These are phyloP conservation scores for Eretmocerus hayati DNA, from an alignment of 2,888 invertebrate genomes.

Conservation along the genomic window DNA sequence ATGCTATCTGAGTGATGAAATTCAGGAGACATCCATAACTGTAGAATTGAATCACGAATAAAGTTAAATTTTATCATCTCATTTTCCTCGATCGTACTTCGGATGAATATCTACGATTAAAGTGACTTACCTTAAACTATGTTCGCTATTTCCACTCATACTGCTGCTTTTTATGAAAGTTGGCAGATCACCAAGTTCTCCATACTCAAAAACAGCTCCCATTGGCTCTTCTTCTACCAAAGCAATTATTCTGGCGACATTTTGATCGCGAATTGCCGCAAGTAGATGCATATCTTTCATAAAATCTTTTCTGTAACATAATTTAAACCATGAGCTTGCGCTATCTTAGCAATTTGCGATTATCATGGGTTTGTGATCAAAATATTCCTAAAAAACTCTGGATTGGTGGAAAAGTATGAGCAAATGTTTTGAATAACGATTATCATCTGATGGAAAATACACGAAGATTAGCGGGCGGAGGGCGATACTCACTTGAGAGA, in stretches of 20 bases:
- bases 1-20: constrained; percentile 82
- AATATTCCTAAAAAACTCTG: neutral
- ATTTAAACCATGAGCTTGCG: neutral
- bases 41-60: constrained; percentile 37
- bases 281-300: constrained; percentile 80
- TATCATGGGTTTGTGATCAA: neutral
- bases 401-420: neutral
- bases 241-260: constrained; percentile 76
- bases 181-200: constrained; percentile 78
- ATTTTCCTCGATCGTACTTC: no score
- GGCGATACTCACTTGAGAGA: constrained; percentile 54
- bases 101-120: neutral
- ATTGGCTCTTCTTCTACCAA: constrained; percentile 75
- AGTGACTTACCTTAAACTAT: constrained; percentile 31
- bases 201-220: constrained; percentile 84
- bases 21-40: constrained; percentile 79
- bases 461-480: no score
- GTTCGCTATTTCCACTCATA: constrained; percentile 32
- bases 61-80: constrained; percentile 20
- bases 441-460: no score
- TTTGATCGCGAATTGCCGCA: constrained; percentile 74
- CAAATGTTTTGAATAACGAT: neutral
- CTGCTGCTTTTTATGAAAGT: constrained; percentile 51
- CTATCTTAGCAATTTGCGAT: no score
- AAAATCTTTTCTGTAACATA: constrained; percentile 68